phyloP scores from a whole-genome alignment of 1,140 invertebrate genomes.

The Mizuhopecten yessoensis region DNA sequence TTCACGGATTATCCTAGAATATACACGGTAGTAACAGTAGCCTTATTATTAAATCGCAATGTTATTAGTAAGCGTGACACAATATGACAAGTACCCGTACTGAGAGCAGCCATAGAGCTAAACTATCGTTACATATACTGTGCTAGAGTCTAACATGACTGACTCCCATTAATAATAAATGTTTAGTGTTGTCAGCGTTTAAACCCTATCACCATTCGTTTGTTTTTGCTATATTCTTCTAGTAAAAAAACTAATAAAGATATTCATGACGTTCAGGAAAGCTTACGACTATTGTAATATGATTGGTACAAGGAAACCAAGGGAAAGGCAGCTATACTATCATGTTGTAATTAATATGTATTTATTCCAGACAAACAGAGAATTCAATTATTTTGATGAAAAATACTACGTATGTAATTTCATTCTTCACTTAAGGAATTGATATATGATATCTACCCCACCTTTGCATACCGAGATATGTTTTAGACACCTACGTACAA shows the following conservation, averaged over 20 bases:
- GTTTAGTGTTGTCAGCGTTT: not conserved
- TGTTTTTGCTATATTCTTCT: not conserved
- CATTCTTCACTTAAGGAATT: not conserved
- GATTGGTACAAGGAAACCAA: not conserved
- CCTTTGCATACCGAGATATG: not conserved
- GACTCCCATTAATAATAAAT: not conserved
- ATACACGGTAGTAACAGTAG: no score
- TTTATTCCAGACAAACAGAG: not conserved
- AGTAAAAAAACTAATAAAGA: not conserved
- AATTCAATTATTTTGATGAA: not conserved
- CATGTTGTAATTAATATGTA: not conserved
- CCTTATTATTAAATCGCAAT: no score
- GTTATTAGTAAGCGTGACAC: no score
- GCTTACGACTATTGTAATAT: not conserved
- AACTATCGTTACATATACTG: no score
- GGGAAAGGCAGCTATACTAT: not conserved
- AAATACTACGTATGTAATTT: constrained; percentile 20
- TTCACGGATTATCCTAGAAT: no score
- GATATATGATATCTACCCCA: constrained; percentile 2
- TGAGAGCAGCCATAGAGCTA: no score
- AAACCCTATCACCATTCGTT: not conserved
- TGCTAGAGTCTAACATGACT: no score
- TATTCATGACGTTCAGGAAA: not conserved
- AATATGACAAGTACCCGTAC: no score
- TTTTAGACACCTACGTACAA: constrained; percentile 21